Evolutionary conservation across 1,140 invertebrate species (phyloP).

Genomic region (Aphelinus atriplicis): DNA sequence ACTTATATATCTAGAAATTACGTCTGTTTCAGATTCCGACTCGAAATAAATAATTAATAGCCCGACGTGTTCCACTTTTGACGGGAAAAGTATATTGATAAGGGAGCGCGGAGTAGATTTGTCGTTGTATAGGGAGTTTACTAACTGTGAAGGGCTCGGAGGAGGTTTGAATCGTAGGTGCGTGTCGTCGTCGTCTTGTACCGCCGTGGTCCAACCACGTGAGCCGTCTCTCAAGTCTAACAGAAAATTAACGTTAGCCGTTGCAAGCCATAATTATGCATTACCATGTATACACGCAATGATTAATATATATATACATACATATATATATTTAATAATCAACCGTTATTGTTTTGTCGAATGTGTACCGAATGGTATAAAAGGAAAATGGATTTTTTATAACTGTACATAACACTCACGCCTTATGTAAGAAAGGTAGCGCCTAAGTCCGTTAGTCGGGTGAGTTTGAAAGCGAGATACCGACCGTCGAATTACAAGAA

Average conservation of each 20-base stretch:
- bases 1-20: background rate
- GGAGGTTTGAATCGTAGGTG: too few species aligned
- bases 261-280: conserved; percentile 24
- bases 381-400: conserved; percentile 48
- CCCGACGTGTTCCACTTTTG: conserved; percentile 14
- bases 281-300: conserved; percentile 17
- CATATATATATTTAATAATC: too few species aligned
- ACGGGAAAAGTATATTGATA: conserved; percentile 11
- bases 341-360: conserved; percentile 23
- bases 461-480: conserved; percentile 20
- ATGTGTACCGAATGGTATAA: conserved; percentile 18
- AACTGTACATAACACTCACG: conserved; percentile 55
- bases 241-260: conserved; percentile 23
- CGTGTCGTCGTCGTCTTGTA: too few species aligned
- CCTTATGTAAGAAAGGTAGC: conserved; percentile 40
- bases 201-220: too few species aligned
- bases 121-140: background rate
- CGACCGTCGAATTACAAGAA: too few species aligned
- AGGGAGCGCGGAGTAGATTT: conserved; percentile 2
- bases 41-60: background rate
- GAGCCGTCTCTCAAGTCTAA: conserved; percentile 34
- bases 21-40: background rate
- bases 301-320: background rate
- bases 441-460: conserved; percentile 36
- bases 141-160: too few species aligned